phyloP scores from a whole-genome alignment of 2,113 vertebrate genomes.

The Gallinago paraguaiae region DNA sequence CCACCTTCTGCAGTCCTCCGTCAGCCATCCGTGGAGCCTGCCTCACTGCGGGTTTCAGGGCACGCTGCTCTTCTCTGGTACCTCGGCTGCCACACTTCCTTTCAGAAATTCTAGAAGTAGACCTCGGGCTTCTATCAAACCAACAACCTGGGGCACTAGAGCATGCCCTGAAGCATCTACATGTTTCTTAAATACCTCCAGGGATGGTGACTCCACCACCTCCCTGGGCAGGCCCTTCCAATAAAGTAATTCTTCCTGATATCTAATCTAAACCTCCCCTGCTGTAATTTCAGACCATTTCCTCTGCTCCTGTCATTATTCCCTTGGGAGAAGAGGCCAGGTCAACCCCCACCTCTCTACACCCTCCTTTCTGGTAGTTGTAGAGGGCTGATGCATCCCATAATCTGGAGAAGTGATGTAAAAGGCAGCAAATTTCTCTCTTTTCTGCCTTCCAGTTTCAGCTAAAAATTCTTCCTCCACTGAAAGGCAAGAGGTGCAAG shows the following conservation, averaged over 20 bases:
- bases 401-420: background rate
- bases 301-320: too few species aligned
- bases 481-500: background rate
- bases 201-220: too few species aligned
- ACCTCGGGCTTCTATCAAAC: background rate
- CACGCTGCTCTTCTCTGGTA: background rate
- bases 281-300: too few species aligned
- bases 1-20: background rate
- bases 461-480: background rate
- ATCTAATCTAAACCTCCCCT: too few species aligned
- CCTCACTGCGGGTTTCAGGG: background rate
- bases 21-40: background rate
- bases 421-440: background rate
- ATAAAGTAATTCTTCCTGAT: too few species aligned
- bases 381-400: background rate
- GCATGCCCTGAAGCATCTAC: too few species aligned
- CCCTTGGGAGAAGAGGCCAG: too few species aligned
- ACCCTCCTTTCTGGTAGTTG: too few species aligned
- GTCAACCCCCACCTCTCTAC: too few species aligned
- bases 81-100: background rate
- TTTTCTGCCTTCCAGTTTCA: background rate
- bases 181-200: too few species aligned
- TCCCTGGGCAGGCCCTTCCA: too few species aligned
- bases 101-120: background rate
- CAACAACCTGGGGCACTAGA: too few species aligned